These are phyloP conservation scores for Gulo gulo DNA, from an alignment of 2,113 vertebrate species.

Conservation along the genomic window DNA sequence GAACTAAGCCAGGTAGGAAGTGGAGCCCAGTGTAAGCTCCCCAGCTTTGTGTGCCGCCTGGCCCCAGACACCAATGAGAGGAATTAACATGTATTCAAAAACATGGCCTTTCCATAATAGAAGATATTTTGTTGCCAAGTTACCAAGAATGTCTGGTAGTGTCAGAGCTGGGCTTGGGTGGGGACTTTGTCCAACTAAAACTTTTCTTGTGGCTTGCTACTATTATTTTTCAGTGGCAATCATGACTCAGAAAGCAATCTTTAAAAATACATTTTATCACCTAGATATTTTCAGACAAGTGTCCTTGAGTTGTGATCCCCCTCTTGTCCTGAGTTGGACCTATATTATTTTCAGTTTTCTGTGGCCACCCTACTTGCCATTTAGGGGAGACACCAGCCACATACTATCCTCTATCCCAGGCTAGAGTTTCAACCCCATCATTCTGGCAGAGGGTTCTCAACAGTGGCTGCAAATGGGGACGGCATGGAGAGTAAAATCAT, in stretches of 20 bases:
- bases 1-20: not conserved
- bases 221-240: constrained; percentile 26
- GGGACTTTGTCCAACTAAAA: not conserved
- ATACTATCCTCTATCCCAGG: not conserved
- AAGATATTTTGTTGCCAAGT: not conserved
- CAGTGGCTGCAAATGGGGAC: not conserved
- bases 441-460: not conserved
- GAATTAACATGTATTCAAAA: not conserved
- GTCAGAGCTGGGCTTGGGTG: not conserved
- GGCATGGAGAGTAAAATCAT: not conserved
- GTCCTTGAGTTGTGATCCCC: not conserved
- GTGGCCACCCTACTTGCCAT: not conserved
- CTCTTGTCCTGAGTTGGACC: not conserved
- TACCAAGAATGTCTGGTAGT: not conserved
- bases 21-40: not conserved
- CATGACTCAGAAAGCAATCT: not conserved
- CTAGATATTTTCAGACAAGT: not conserved
- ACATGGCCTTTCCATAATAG: not conserved
- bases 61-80: not conserved
- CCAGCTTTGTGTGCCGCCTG: not conserved
- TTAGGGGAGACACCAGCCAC: not conserved
- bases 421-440: not conserved
- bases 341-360: not conserved
- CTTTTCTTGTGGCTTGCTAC: constrained; percentile 20
- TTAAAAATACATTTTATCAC: constrained; percentile 30